Base-by-base conservation (phyloP, 2,797 vertebrate species). In the Aulostomus chinensis region DNA sequence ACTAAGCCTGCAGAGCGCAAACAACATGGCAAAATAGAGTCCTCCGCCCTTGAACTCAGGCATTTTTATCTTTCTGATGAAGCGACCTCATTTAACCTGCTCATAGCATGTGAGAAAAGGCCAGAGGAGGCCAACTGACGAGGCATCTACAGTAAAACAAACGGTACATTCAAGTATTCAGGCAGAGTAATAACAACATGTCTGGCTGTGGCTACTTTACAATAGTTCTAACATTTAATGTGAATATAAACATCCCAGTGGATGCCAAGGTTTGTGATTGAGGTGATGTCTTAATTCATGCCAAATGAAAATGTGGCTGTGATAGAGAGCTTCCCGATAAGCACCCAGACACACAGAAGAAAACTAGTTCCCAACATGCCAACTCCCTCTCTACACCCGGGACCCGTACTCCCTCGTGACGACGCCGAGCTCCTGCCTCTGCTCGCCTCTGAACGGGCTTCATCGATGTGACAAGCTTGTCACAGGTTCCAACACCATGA, bases 31-130 rank as follows among this genome's bases (percentile, higher is more conserved):
- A 63, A 73, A 70, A 69, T 16, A 43, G 6, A 68, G 7, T 1
- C 17, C 3, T 41, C 24, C 49, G 31, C 35, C 46, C 2, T 1
- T 61, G 40, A 75, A 72, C 51, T 12, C 0, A 0, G 39, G 31
- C 9, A 34, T 41, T 72, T 65, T 78, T 68, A 78, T 80, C 77
- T 65, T 47, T 53, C 16, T 58, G 65, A 76, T 78, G 55, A 77
- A 81, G 12, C 54, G 58, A 68, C 58, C 78, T 61, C 58, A 60
- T 67, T 81, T 82, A 78, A 74, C 67, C 66, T 58, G 41, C 41
- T 43, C 50, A 26, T 35, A 73, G 66, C 67, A 57, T 60, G 58
- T 50, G 17, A n/a, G n/a, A 56, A 63, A 49, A 55, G 45, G 42
- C 34, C 31, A 16, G 26, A 56, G 56, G 39, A 75, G 54, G 58